Base-by-base conservation (phyloP, 1,140 invertebrate genomes). In the Hestina assimilis region DNA sequence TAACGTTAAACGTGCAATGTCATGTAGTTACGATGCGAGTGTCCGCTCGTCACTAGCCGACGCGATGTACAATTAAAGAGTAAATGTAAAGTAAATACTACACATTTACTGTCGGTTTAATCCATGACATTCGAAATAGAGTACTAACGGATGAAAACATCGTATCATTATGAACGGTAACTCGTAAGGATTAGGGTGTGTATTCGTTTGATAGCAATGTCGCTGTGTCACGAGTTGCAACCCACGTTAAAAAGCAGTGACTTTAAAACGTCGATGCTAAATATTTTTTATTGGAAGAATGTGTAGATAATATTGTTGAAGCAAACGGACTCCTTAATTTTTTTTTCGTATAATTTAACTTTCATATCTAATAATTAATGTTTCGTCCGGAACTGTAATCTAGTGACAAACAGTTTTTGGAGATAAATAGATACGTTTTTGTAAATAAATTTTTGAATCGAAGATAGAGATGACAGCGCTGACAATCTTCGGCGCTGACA, bases 31-130 rank as follows among this genome's bases (percentile, higher is more conserved):
- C 70, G 67, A n/a, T 79, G 66, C 68, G 69, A 68, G 60, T 65
- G 64, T 66, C 60, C 56, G 61, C 65, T 69, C 69, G 59, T 76
- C 68, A 71, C 64, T 54, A 55, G 61, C 48, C 56, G 67, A 68
- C 68, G 59, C 61, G 66, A 70, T 61, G 63, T 58, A 82, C 79
- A 84, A 84, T 85, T 83, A 86, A 83, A 75, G 73, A 72, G 79
- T 82, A 83, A 85, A 86, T 86, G 69, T 79, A 78, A 86, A 79
- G 77, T 83, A 86, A 86, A 86, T 83, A 86, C 79, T 83, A 62
- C 61, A 79, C 61, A 69, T 76, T 79, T 81, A 77, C 78, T 79
- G 77, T 78, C 72, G 72, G 81, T 78, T 82, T 78, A 72, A 83
- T 83, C 79, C 75, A 65, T 80, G 77, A 75, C 79, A 79, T 79